Evolutionary conservation across 2,113 vertebrate genomes (phyloP).

Genomic region (Tyto alba): DNA sequence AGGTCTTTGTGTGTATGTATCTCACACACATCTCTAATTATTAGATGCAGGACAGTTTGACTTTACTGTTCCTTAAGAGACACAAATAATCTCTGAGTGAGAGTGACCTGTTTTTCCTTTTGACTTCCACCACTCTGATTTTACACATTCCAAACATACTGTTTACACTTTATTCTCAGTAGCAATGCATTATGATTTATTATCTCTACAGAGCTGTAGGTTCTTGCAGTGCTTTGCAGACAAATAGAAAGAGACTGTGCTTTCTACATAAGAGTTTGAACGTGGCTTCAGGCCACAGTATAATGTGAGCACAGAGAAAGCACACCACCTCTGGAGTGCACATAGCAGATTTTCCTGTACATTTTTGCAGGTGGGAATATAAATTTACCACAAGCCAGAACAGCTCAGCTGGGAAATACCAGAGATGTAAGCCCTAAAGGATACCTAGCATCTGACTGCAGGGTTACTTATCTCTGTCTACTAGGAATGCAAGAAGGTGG

Average conservation of each 20-base stretch:
- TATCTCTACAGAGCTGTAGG: background rate
- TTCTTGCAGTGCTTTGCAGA: background rate
- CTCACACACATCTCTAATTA: background rate
- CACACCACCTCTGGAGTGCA: background rate
- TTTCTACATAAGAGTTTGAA: background rate
- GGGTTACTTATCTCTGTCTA: background rate
- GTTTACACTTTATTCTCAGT: background rate
- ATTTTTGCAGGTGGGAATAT: background rate
- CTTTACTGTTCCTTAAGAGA: background rate
- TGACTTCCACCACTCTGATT: background rate
- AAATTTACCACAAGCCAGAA: background rate
- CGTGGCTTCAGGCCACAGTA: background rate
- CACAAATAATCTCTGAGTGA: background rate
- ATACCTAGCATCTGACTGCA: background rate
- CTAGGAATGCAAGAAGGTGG: background rate
- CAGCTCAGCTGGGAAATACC: background rate
- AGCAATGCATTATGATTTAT: background rate
- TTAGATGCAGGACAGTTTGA: background rate
- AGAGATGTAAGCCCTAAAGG: background rate
- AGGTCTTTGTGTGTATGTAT: background rate
- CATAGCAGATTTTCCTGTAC: background rate
- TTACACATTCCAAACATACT: background rate
- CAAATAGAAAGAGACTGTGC: fast-evolving
- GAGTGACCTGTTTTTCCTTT: background rate
- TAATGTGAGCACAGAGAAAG: background rate